Conservation (phyloP, 37 sponge, comb jelly and placozoan species). For the Eunapius fragilis region DNA sequence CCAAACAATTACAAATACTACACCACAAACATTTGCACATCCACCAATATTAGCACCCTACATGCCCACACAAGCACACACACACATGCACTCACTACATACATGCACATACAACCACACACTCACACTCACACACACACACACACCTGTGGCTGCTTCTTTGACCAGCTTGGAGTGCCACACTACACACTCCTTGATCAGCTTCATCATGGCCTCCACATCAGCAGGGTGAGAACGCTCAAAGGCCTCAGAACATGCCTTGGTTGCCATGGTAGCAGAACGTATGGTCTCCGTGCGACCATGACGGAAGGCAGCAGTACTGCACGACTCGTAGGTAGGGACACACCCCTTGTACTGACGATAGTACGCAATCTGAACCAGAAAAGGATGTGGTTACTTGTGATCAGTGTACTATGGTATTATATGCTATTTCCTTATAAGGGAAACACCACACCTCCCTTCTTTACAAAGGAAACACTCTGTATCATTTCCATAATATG, state of each 20-base stretch:
- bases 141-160: conserved; percentile 93
- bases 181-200: conserved; percentile 50
- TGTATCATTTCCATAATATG: too few relatives aligned
- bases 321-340: conserved; percentile 93
- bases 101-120: too few relatives aligned
- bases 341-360: conserved; percentile 63
- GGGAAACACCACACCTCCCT: too few relatives aligned
- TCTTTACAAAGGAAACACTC: too few relatives aligned
- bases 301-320: conserved; percentile 96
- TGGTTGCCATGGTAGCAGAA: conserved; percentile 78
- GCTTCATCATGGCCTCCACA: conserved; percentile 47
- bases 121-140: too few relatives aligned
- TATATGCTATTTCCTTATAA: not conserved
- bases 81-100: too few relatives aligned
- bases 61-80: too few relatives aligned
- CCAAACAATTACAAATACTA: too few relatives aligned
- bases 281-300: conserved; percentile 98
- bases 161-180: conserved; percentile 78
- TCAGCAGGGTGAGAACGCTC: conserved; percentile 45
- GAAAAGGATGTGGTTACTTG: not conserved
- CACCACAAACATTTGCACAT: too few relatives aligned
- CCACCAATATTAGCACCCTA: too few relatives aligned
- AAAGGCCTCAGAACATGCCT: conserved; percentile 75
- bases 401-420: not conserved
- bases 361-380: conserved; percentile 84